phyloP scores from a whole-genome alignment of 2,888 invertebrate genomes.

The Drosophila nr. fundita region DNA sequence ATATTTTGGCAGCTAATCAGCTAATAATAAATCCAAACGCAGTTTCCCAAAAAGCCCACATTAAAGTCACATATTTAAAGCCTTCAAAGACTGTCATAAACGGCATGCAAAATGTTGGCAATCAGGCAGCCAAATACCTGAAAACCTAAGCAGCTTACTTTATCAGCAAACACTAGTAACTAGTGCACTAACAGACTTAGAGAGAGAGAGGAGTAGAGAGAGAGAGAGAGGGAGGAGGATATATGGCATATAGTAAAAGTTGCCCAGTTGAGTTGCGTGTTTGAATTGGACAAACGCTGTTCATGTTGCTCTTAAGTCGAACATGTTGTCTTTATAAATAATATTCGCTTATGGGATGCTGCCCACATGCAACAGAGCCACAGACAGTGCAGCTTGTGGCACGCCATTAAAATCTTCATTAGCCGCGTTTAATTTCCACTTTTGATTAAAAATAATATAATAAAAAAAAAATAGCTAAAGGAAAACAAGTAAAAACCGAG shows the following conservation, averaged over 20 bases:
- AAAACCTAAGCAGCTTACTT: constrained; percentile 59
- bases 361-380: constrained; percentile 63
- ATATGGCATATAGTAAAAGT: constrained; percentile 34
- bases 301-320: constrained; percentile 48
- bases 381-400: constrained; percentile 50
- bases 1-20: constrained; percentile 38
- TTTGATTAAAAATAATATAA: constrained; percentile 75
- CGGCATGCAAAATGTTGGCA: constrained; percentile 41
- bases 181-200: constrained; percentile 2
- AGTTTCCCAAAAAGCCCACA: constrained; percentile 37
- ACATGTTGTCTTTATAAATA: constrained; percentile 35
- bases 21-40: constrained; percentile 12
- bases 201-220: background rate
- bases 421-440: constrained; percentile 82
- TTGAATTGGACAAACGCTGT: constrained; percentile 54
- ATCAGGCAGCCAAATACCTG: constrained; percentile 42
- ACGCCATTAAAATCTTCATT: constrained; percentile 81
- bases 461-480: background rate
- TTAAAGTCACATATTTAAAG: constrained; percentile 24
- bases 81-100: constrained; percentile 44
- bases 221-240: background rate
- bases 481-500: constrained; percentile 17
- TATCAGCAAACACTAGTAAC: constrained; percentile 21
- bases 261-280: constrained; percentile 58
- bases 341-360: constrained; percentile 13